A percentile compares a stretch with the other conserved stretches of the same genome.
phyloP scores from a whole-genome alignment of 2,888 invertebrate species.

The Hymenopus coronatus region DNA sequence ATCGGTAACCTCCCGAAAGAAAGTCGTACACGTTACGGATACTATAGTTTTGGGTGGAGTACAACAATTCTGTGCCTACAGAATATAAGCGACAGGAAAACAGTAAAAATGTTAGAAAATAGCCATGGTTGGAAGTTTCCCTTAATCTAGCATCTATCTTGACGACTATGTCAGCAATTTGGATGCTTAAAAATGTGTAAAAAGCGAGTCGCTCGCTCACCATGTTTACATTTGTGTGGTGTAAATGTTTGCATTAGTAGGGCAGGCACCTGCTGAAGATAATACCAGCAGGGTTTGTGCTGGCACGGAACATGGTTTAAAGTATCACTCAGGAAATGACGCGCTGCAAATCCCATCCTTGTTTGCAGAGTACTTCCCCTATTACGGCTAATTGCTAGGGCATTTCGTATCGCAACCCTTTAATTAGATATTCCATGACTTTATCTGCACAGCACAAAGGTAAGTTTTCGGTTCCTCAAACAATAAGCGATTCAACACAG shows the following conservation, averaged over 20 bases:
- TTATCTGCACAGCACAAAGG: neutral
- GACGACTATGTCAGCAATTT: neutral
- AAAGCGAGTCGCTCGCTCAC: neutral
- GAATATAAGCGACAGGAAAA: no score
- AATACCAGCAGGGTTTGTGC: neutral
- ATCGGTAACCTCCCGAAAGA: no score
- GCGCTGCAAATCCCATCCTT: neutral
- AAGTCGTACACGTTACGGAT: no score
- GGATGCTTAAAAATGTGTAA: neutral
- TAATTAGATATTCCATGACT: neutral
- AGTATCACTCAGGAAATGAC: neutral
- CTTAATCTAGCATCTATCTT: neutral
- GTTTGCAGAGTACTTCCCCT: neutral
- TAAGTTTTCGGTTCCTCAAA: neutral
- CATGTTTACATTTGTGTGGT: neutral
- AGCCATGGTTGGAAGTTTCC: no score
- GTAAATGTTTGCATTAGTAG: neutral
- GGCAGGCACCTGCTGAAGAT: neutral
- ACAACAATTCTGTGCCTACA: no score
- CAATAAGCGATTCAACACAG: neutral
- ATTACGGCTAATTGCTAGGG: neutral
- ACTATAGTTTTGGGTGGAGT: no score
- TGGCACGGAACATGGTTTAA: neutral
- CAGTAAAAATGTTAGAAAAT: no score
- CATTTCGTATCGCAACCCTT: neutral